Evolutionary conservation across 2,888 invertebrate species (phyloP).

Genomic region (Microctonus aethiopoides): DNA sequence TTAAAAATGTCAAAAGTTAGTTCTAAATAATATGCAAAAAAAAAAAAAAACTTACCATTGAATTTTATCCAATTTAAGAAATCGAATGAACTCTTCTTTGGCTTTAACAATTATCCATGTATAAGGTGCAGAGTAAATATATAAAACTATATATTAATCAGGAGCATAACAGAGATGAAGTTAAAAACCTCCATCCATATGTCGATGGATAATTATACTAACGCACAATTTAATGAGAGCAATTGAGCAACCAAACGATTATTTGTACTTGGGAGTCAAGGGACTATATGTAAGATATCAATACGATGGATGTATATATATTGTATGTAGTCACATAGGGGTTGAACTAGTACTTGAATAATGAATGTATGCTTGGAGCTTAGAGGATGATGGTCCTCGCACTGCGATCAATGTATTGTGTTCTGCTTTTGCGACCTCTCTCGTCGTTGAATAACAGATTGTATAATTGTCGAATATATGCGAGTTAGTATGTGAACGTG

Average conservation of each 20-base stretch:
- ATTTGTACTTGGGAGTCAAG: conserved; percentile 34
- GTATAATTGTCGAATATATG: conserved; percentile 7
- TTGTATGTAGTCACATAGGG: conserved; percentile 32
- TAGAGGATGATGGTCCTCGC: conserved; percentile 53
- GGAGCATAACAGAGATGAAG: not conserved
- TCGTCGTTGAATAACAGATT: not conserved
- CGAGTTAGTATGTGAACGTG: conserved; percentile 7
- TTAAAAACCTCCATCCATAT: not conserved
- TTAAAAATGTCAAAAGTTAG: too few species aligned
- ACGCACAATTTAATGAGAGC: conserved; percentile 10
- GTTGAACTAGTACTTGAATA: conserved; percentile 56
- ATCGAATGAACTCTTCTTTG: too few species aligned
- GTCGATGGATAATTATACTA: conserved; percentile 6
- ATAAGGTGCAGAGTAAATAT: too few species aligned
- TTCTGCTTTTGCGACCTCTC: conserved; percentile 36
- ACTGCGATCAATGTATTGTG: conserved; percentile 59
- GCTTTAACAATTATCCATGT: too few species aligned
- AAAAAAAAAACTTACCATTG: too few species aligned
- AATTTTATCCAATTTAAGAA: too few species aligned
- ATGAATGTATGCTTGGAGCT: conserved; percentile 58
- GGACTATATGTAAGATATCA: conserved; percentile 35
- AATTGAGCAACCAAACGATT: conserved; percentile 32
- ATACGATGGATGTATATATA: conserved; percentile 31
- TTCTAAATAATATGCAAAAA: too few species aligned
- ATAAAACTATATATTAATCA: not conserved